Evolutionary conservation across 2,888 invertebrate species (phyloP).

Genomic region (Serripes groenlandicus): DNA sequence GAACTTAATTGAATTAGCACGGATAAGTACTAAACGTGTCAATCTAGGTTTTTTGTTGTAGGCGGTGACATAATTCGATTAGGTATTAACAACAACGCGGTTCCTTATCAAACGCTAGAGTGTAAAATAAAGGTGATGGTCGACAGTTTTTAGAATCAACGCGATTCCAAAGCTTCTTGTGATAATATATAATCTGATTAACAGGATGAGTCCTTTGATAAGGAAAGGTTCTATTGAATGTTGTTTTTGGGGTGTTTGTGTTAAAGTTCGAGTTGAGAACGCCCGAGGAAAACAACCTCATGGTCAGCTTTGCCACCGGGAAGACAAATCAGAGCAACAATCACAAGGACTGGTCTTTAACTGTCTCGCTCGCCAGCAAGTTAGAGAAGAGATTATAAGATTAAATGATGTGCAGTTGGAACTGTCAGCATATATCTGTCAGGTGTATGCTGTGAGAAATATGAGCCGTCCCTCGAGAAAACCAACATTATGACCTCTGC

Average conservation of each 20-base stretch:
- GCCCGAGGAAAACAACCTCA: too few species aligned
- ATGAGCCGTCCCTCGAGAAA: too few species aligned
- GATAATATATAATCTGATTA: not conserved
- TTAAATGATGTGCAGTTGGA: too few species aligned
- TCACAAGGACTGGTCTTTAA: too few species aligned
- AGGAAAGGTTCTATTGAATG: not conserved
- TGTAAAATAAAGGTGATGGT: not conserved
- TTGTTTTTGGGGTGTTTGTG: not conserved
- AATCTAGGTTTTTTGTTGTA: not conserved
- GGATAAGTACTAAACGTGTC: constrained; percentile 9
- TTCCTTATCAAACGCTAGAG: constrained; percentile 2
- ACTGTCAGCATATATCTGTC: too few species aligned
- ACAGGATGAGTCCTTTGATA: not conserved
- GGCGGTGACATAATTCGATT: constrained; percentile 1
- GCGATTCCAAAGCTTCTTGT: not conserved
- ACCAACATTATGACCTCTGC: too few species aligned
- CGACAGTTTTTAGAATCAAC: not conserved
- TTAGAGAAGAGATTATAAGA: too few species aligned
- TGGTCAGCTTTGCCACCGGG: too few species aligned
- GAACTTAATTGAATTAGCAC: constrained; percentile 21
- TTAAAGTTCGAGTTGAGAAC: too few species aligned
- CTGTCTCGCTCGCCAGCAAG: too few species aligned
- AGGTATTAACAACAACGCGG: constrained; percentile 4
- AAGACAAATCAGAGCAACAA: too few species aligned
- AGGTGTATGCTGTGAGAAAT: too few species aligned